phyloP scores from a whole-genome alignment of 64 coral and sea anemone species.

The Catalaphyllia jardinei region DNA sequence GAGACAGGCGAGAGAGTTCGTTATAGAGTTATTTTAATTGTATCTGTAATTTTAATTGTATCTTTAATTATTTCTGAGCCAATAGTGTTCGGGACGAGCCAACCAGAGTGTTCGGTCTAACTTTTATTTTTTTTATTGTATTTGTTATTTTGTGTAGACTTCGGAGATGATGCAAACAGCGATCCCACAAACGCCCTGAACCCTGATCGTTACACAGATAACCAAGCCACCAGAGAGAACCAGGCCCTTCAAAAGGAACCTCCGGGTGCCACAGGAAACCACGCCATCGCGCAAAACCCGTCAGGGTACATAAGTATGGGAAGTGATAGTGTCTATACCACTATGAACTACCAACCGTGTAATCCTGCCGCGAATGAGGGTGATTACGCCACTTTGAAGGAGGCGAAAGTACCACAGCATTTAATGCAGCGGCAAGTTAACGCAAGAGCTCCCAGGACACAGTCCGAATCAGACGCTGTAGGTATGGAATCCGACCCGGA shows the following conservation, averaged over 20 bases:
- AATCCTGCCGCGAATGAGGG: background rate
- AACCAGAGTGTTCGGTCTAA: background rate
- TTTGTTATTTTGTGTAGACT: background rate
- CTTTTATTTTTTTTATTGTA: background rate
- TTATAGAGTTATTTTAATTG: background rate
- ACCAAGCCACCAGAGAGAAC: background rate
- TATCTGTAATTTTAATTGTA: too few relatives aligned
- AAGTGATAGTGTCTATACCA: background rate
- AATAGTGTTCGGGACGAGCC: too few relatives aligned
- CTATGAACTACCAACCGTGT: background rate
- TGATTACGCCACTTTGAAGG: background rate
- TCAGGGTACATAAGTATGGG: too few relatives aligned
- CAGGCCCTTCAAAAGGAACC: too few relatives aligned
- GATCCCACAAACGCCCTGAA: background rate
- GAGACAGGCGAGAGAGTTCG: background rate
- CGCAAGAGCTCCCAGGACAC: background rate
- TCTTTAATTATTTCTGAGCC: too few relatives aligned
- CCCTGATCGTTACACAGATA: background rate
- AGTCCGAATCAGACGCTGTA: background rate
- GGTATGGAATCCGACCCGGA: background rate
- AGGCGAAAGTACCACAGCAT: background rate
- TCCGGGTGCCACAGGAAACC: too few relatives aligned
- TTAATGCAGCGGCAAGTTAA: background rate
- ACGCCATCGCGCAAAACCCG: too few relatives aligned
- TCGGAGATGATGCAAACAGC: background rate